These are phyloP conservation scores for Cinara cedri DNA, from an alignment of 2,888 invertebrate genomes.

Conservation along the genomic window DNA sequence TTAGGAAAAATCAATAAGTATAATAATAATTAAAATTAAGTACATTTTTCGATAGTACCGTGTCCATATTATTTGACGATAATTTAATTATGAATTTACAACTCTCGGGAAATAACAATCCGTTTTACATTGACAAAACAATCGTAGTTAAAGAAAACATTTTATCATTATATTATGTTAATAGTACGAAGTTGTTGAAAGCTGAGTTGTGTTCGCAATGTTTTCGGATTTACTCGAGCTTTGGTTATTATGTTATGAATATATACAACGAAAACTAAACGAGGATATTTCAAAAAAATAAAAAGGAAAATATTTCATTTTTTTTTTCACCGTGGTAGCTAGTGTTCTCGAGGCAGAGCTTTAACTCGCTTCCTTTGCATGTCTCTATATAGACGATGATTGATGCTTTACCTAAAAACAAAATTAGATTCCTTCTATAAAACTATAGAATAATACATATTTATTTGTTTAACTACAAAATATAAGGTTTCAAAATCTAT, in stretches of 20 bases:
- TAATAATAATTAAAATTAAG: no score
- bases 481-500: no score
- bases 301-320: not conserved
- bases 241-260: conserved; percentile 16
- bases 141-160: conserved; percentile 3
- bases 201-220: not conserved
- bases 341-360: not conserved
- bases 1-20: no score
- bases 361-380: not conserved
- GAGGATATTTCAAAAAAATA: not conserved
- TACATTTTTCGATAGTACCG: no score
- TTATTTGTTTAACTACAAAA: no score
- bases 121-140: conserved; percentile 29
- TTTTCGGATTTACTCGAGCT: conserved; percentile 10
- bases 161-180: not conserved
- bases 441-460: no score
- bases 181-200: conserved; percentile 26
- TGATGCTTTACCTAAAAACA: conserved; percentile 34
- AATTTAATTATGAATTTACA: conserved; percentile 12
- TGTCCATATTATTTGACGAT: no score
- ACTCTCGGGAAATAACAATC: not conserved
- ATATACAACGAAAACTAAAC: not conserved
- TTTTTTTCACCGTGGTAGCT: not conserved
- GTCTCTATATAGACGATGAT: not conserved
- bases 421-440: no score